Base-by-base conservation (phyloP, 2,888 invertebrate genomes). In the Apamea monoglypha region DNA sequence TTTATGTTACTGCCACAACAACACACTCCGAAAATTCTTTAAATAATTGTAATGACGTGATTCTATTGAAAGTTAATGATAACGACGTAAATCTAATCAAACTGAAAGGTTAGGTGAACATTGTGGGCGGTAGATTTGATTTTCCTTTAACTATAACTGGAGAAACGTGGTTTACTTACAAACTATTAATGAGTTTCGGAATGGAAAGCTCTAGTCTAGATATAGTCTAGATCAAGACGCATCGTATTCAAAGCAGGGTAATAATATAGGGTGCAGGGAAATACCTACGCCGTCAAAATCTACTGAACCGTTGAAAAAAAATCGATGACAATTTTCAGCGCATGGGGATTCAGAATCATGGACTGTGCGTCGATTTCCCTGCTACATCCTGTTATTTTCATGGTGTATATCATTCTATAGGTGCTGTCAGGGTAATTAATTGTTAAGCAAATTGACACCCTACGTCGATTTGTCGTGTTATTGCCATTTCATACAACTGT, bases 1-100 rank as follows among this genome's bases (percentile, higher is more conserved):
- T 92, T 91, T 88, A 92, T 88, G 68, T 50, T 70, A 78, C 70
- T 80, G 70, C 73, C 77, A 80, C 85, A 78, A 81, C 85, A 82
- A 84, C 81, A 83, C 78, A 87, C 89, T 87, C 59, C 61, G 74
- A 86, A 63, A 82, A 59, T 70, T 79, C 40, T 18, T 64, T 16
- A 64, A 78, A 85, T 88, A 87, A 87, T 83, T 83, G 72, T 69
- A 36, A 71, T 82, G 76, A 80, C 85, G 72, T 50, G 40, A 44
- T 68, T 56, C 16, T 56, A 29, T 44, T 53, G 59, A 53, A 71
- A 47, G 32, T n/a, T 1, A 36, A 44, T 40, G 18, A 44, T 21
- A 56, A 40, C 71, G 53, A 71, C 70, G 61, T 82, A 21, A 75
- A 36, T n/a, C 21, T 21, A 70, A 66, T 75, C 44, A 71, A 59